A percentile compares a stretch with the other conserved stretches of the same genome.
Conservation (phyloP, 2,113 vertebrate genomes). For the Todiramphus chloris region DNA sequence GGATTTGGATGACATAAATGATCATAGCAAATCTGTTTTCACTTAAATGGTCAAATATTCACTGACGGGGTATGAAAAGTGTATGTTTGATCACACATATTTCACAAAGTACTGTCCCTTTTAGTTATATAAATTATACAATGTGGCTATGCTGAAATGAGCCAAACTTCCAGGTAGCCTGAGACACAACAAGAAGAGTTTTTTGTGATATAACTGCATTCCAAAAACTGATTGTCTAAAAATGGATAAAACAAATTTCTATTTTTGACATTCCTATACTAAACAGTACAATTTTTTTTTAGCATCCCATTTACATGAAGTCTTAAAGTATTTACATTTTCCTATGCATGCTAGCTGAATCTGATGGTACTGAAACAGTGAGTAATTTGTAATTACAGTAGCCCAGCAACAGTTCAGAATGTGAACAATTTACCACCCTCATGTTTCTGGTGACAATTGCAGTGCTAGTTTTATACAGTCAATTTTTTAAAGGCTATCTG, state of each 20-base stretch:
- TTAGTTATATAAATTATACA: neutral
- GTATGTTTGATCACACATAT: neutral
- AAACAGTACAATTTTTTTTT: neutral
- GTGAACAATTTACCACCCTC: neutral
- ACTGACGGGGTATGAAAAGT: neutral
- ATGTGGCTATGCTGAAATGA: neutral
- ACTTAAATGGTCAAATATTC: neutral
- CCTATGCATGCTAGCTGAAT: neutral
- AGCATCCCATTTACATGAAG: neutral
- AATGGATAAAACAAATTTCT: neutral
- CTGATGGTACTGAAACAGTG: neutral
- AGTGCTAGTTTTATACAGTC: neutral
- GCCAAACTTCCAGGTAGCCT: neutral
- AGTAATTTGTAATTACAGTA: neutral
- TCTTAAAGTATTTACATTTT: neutral
- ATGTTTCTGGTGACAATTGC: neutral
- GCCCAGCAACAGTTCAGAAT: neutral
- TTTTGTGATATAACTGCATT: neutral
- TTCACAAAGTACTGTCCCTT: neutral
- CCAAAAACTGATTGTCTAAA: neutral
- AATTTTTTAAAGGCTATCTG: neutral
- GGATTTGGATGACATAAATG: neutral
- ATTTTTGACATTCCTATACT: neutral
- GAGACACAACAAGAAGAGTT: neutral
- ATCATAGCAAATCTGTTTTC: neutral